Base-by-base conservation (phyloP, 2,113 vertebrate genomes). In the Arizona elegans region DNA sequence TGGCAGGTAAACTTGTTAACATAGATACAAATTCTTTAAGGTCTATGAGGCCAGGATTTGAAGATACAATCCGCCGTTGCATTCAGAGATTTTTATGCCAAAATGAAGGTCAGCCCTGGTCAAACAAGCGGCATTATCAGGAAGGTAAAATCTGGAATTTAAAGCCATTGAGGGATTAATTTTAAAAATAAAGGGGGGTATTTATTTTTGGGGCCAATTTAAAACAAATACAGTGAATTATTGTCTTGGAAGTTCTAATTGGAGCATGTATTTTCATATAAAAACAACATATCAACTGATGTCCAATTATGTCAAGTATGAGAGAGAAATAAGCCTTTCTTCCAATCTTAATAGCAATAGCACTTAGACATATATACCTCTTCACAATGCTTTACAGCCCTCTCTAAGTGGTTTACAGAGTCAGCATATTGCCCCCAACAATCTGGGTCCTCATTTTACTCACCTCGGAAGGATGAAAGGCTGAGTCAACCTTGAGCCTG, bases 1-100 rank as follows among this genome's bases (percentile, higher is more conserved):
- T 94, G 90, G 92, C 95, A 99, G 99, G 99, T 95, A 99, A 99
- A 94, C 98, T 99, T 92, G 98, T 99, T 94, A 99, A 99, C 96
- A 99, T 99, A 26, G 99, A 99, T 94, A 98, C 99, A 93, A 98
- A 98, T 95, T 98, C 99, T 26, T 96, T 99, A 91, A 98, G 99
- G 92, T 99, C 98, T 6, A 99, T 99, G 99, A 98, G 98, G 90
- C 99, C 99, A 12, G 99, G 99, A 86, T 99, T 99, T 97, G 99
- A 99, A 97, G 99, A 99, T 96, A 98, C 97, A 92, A 99, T 99
- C 94, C 98, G 99, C 87, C 97, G 98, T 6, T 99, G 99, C 96
- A 99, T 99, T 97, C 99, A 99, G 97, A 98, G 99, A 96, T 99
- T 99, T 96, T 98, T 99, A 29, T 97, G 99, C 95, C 98, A 98